A percentile compares a stretch with the other conserved stretches of the same genome.
phyloP scores from a whole-genome alignment of 2,888 invertebrate species.

The Amblyjoppa proteus region DNA sequence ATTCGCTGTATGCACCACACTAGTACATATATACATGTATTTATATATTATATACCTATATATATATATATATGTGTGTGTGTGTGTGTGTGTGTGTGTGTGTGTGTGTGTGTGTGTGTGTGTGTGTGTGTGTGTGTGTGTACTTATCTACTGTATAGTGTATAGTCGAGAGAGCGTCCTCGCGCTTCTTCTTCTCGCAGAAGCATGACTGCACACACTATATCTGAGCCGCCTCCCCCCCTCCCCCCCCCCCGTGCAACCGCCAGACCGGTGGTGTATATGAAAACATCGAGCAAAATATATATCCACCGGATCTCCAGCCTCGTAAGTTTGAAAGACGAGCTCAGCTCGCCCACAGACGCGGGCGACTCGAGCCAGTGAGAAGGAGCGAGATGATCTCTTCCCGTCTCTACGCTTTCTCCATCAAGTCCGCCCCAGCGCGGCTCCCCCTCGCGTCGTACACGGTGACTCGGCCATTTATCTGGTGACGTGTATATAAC shows the following conservation, averaged over 20 bases:
- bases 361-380: slow-evolving; percentile 18
- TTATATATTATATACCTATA: slow-evolving; percentile 8
- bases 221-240: background rate
- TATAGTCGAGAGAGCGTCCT: slow-evolving; percentile 65
- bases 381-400: slow-evolving; percentile 12
- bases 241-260: slow-evolving; percentile 3
- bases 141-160: slow-evolving; percentile 8
- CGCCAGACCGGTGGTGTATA: slow-evolving; percentile 69
- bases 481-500: slow-evolving; percentile 9
- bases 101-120: too few species aligned
- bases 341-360: slow-evolving; percentile 45
- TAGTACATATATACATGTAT: background rate
- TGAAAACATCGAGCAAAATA: slow-evolving; percentile 80
- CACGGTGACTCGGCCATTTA: slow-evolving; percentile 36
- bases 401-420: slow-evolving; percentile 39
- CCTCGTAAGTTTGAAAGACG: slow-evolving; percentile 80
- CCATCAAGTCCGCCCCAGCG: slow-evolving; percentile 15
- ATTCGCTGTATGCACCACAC: slow-evolving; percentile 26
- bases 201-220: slow-evolving; percentile 33
- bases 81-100: too few species aligned
- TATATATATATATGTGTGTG: too few species aligned
- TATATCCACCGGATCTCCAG: slow-evolving; percentile 76
- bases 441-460: background rate
- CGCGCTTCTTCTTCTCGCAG: slow-evolving; percentile 68
- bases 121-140: too few species aligned